Base-by-base conservation (phyloP, 2,888 invertebrate genomes). In the Cephus nigrinus region DNA sequence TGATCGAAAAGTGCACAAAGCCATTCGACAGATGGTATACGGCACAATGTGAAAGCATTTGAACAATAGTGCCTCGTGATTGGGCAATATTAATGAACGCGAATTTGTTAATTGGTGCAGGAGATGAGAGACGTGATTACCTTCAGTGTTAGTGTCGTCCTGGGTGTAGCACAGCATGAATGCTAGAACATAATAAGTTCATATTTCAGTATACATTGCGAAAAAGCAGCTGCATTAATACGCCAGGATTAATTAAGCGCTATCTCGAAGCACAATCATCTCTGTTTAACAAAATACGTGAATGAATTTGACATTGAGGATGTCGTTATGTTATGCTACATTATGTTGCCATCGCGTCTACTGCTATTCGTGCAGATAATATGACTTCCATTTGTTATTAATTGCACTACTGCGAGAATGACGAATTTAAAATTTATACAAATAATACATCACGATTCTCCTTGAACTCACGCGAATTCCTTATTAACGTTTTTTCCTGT, bases 151-250 rank as follows among this genome's bases (percentile, higher is more conserved):
- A 90, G 96, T 94, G 93, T 97, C 97, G 94, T 97, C 97, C 94
- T 97, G 97, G 89, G 97, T 97, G 94, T 97, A 97, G 95, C 97
- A 97, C 94, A 97, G 95, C 97, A 97, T 97, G 95, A 97, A 97
- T 93, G 97, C 97, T 97, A 95, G 92, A 96, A 96, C 93, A 94
- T 93, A 94, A 92, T 89, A 91, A 90, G 87, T 86, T 86, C 79
- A 83, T 80, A 85, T 83, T 84, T 84, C 73, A 82, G 76, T 82
- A 74, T 40, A n/a, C 73, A 72, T 74, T 68, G 75, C 74, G 68
- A 75, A 40, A 30, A 76, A 77, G 77, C 72, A 55, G 34, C 84
- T 82, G 1, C 55, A 34, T 34, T 34, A 73, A 81, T 79, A 69
- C 76, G 82, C 84, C 84, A 87, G 80, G 80, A 84, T 86, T 86